Evolutionary conservation across 2,797 vertebrate genomes (phyloP).

Genomic region (Myripristis murdjan): DNA sequence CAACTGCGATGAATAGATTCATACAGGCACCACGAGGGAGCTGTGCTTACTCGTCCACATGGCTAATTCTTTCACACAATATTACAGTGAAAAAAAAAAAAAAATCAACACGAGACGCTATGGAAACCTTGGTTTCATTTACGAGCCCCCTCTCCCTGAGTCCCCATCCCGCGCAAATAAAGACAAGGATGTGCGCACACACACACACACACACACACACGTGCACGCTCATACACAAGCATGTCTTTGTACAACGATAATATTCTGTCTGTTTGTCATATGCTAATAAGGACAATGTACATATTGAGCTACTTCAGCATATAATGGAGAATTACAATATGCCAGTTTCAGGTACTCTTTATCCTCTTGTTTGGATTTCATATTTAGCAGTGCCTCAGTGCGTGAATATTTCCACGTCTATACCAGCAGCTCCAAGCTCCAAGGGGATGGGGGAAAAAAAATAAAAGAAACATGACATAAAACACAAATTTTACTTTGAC

Average conservation of each 20-base stretch:
- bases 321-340: conserved; percentile 31
- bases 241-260: conserved; percentile 33
- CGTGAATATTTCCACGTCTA: conserved; percentile 26
- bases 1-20: conserved; percentile 90
- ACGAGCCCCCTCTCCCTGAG: conserved; percentile 31
- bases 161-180: conserved; percentile 33
- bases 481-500: not conserved
- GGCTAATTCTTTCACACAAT: conserved; percentile 82
- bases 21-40: conserved; percentile 85
- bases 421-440: not conserved
- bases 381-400: conserved; percentile 1
- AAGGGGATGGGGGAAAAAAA: not conserved
- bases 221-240: conserved; percentile 28
- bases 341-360: conserved; percentile 8
- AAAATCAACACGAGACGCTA: conserved; percentile 81
- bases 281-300: conserved; percentile 43
- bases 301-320: conserved; percentile 28
- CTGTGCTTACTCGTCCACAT: conserved; percentile 88
- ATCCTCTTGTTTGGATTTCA: conserved; percentile 26
- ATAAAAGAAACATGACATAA: not conserved
- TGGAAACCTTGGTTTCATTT: conserved; percentile 76
- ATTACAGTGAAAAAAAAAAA: conserved; percentile 72
- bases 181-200: conserved; percentile 5
- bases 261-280: conserved; percentile 42
- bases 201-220: conserved; percentile 26